Evolutionary conservation across 2,797 vertebrate species (phyloP).

Genomic region (Sebastes elongatus): DNA sequence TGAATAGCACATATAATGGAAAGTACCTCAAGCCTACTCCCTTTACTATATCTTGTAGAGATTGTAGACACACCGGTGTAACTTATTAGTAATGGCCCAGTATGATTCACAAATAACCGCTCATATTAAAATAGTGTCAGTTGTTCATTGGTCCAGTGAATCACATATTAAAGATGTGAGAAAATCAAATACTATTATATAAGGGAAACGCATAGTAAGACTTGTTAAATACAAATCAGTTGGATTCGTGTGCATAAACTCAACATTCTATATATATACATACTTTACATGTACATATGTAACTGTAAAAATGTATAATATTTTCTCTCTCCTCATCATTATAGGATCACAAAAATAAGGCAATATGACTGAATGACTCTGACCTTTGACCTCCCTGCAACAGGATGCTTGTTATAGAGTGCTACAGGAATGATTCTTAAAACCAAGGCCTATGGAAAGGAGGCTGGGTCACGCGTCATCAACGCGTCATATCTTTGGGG

Average conservation of each 20-base stretch:
- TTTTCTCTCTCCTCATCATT: too few relatives aligned
- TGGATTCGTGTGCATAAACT: not conserved
- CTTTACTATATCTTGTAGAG: not conserved
- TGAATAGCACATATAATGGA: not conserved
- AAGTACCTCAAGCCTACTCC: not conserved
- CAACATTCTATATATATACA: not conserved
- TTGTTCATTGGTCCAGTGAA: not conserved
- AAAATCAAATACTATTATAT: not conserved
- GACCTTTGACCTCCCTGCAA: too few relatives aligned
- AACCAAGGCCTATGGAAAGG: too few relatives aligned
- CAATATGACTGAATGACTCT: too few relatives aligned
- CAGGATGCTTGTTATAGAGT: too few relatives aligned
- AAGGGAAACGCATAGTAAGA: not conserved
- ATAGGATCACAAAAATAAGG: fast-evolving
- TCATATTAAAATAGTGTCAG: not conserved
- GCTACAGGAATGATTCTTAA: too few relatives aligned
- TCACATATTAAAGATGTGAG: not conserved
- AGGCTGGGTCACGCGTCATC: too few relatives aligned
- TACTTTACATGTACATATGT: not conserved
- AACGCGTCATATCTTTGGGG: too few relatives aligned
- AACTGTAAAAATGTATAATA: fast-evolving
- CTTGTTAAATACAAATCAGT: not conserved
- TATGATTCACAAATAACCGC: not conserved
- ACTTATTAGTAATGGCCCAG: not conserved
- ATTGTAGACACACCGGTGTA: not conserved